phyloP scores from a whole-genome alignment of 2,113 vertebrate genomes.

The Passer domesticus region DNA sequence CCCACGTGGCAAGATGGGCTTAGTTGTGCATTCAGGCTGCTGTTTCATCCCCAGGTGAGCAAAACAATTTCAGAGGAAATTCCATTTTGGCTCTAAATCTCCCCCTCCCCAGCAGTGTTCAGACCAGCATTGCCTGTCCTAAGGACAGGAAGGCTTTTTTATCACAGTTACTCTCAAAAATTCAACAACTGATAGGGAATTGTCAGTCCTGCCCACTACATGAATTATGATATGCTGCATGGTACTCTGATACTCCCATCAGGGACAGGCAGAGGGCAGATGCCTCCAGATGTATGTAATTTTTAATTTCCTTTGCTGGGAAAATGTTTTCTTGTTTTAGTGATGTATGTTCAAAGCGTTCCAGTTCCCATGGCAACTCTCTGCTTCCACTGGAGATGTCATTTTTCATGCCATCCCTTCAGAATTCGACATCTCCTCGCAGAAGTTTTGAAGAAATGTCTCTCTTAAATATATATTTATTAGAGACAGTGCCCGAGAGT shows the following conservation, averaged over 20 bases:
- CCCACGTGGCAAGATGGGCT: accelerated
- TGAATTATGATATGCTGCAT: not conserved
- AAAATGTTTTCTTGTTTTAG: slow-evolving; percentile 54
- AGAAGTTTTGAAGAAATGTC: slow-evolving; percentile 56
- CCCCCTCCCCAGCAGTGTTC: not conserved
- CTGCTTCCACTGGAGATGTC: slow-evolving; percentile 39
- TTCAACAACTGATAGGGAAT: not conserved
- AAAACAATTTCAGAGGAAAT: not conserved
- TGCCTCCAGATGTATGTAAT: slow-evolving; percentile 45
- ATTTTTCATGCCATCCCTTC: slow-evolving; percentile 53
- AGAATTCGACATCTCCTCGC: slow-evolving; percentile 27
- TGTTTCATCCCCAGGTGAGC: not conserved
- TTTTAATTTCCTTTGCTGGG: slow-evolving; percentile 54
- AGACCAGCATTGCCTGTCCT: not conserved
- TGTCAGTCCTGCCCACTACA: not conserved
- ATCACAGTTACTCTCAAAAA: not conserved
- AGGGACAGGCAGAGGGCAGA: slow-evolving; percentile 20
- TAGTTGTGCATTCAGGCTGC: not conserved
- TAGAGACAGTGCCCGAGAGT: slow-evolving; percentile 14
- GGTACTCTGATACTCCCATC: not conserved
- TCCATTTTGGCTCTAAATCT: not conserved
- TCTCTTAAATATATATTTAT: slow-evolving; percentile 63
- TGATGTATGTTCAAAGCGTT: slow-evolving; percentile 10
- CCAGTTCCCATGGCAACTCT: slow-evolving; percentile 56
- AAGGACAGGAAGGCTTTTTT: not conserved